These are phyloP conservation scores for Dascillus cervinus DNA, from an alignment of 2,888 invertebrate species.

Conservation along the genomic window DNA sequence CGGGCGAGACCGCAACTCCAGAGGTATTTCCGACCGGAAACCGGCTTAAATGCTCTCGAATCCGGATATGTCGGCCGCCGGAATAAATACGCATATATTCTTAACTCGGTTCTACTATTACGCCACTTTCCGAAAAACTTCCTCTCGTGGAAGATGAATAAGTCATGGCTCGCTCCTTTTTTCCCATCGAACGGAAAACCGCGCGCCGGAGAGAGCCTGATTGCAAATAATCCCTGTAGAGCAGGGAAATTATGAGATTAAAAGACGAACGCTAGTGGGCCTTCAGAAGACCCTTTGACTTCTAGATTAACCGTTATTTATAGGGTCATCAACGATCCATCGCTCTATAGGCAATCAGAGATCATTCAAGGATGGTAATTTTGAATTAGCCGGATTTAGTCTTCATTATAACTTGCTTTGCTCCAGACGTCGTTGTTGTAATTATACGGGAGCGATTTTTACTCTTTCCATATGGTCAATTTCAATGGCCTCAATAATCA, in stretches of 20 bases:
- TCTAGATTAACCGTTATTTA: slow-evolving; percentile 37
- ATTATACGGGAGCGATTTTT: too few species aligned
- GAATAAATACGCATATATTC: slow-evolving; percentile 37
- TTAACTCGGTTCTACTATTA: slow-evolving; percentile 14
- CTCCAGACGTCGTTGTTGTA: too few species aligned
- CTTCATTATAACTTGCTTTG: slow-evolving; percentile 16
- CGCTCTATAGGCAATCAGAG: slow-evolving; percentile 39
- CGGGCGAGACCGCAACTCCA: slow-evolving; percentile 34
- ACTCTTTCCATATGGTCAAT: too few species aligned
- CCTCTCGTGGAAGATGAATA: background rate
- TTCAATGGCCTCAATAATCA: too few species aligned
- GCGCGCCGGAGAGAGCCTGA: slow-evolving; percentile 19
- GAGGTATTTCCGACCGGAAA: slow-evolving; percentile 38
- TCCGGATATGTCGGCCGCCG: slow-evolving; percentile 37
- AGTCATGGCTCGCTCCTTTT: too few species aligned
- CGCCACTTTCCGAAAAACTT: slow-evolving; percentile 9
- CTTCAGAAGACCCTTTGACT: slow-evolving; percentile 32
- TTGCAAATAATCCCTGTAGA: slow-evolving; percentile 26
- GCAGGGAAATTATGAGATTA: slow-evolving; percentile 31
- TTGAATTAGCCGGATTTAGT: slow-evolving; percentile 30
- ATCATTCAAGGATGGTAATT: slow-evolving; percentile 39
- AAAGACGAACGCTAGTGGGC: slow-evolving; percentile 28
- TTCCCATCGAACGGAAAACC: slow-evolving; percentile 8
- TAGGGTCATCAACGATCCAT: slow-evolving; percentile 36
- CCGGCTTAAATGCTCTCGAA: slow-evolving; percentile 37